These are phyloP conservation scores for Sander lucioperca DNA, from an alignment of 2,113 vertebrate genomes.

Conservation along the genomic window DNA sequence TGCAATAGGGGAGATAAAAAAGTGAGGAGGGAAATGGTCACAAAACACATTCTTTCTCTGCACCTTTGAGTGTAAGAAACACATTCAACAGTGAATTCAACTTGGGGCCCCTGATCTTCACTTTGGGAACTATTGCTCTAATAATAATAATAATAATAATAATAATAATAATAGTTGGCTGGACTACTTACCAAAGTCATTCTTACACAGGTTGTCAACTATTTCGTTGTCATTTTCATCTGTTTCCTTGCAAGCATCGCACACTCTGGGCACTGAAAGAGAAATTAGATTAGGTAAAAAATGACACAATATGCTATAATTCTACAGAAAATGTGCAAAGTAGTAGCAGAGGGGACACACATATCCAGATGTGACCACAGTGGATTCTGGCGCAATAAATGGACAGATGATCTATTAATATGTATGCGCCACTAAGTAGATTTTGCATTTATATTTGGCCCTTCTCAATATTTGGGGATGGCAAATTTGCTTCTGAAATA, in stretches of 20 bases:
- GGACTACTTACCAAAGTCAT: constrained; percentile 94
- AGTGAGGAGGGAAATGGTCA: neutral
- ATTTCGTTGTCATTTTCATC: constrained; percentile 97
- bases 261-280: constrained; percentile 92
- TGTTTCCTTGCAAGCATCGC: constrained; percentile 95
- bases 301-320: neutral
- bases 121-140: neutral
- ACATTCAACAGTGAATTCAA: neutral
- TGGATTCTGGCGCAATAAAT: neutral
- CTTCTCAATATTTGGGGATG: neutral
- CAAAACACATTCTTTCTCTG: neutral
- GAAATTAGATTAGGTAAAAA: constrained; percentile 6
- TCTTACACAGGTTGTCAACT: constrained; percentile 97
- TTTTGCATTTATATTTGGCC: neutral
- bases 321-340: neutral
- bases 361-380: neutral
- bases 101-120: neutral
- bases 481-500: neutral
- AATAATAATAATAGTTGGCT: neutral
- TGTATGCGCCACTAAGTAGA: neutral
- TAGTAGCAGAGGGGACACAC: neutral
- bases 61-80: neutral
- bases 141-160: neutral
- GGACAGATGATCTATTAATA: too few relatives aligned
- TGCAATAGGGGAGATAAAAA: neutral